A percentile compares a stretch with the other conserved stretches of the same genome.
Conservation (phyloP, 2,113 vertebrate genomes). For the Menidia beryllina region DNA sequence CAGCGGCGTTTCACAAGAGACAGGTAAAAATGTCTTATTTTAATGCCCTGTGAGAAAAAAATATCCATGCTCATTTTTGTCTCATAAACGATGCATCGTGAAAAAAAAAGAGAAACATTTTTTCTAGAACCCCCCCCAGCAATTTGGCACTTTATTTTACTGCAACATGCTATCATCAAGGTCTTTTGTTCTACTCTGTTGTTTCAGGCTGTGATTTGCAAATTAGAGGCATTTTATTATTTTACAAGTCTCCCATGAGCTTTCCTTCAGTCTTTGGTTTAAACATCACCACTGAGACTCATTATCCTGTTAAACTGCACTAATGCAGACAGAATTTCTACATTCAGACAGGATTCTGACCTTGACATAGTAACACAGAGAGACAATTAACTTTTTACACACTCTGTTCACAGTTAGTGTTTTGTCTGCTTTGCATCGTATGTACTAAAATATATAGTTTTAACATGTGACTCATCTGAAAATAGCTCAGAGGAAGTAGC, state of each 20-base stretch:
- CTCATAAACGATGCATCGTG: neutral
- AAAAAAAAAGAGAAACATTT: too few species aligned
- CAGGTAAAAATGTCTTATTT: neutral
- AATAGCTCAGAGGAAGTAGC: conserved; percentile 22
- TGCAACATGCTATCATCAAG: neutral
- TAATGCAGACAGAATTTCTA: conserved; percentile 39
- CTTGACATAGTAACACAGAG: conserved; percentile 30
- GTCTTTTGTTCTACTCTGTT: neutral
- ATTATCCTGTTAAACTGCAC: conserved; percentile 48
- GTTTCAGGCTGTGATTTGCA: conserved; percentile 25
- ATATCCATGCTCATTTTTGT: neutral
- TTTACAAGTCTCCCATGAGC: conserved; percentile 19
- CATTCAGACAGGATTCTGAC: conserved; percentile 31
- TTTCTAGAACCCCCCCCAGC: too few species aligned
- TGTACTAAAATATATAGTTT: conserved; percentile 31
- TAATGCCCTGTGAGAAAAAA: too few species aligned
- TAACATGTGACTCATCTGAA: conserved; percentile 45
- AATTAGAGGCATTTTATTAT: conserved; percentile 15
- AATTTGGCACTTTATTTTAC: neutral
- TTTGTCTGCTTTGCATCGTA: neutral
- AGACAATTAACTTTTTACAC: conserved; percentile 27
- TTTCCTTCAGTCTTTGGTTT: conserved; percentile 33
- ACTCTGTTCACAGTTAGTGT: conserved; percentile 14
- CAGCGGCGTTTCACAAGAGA: neutral
- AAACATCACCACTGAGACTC: conserved; percentile 40